These are phyloP conservation scores for Drosophila gaucha DNA, from an alignment of 2,888 invertebrate species.

Conservation along the genomic window DNA sequence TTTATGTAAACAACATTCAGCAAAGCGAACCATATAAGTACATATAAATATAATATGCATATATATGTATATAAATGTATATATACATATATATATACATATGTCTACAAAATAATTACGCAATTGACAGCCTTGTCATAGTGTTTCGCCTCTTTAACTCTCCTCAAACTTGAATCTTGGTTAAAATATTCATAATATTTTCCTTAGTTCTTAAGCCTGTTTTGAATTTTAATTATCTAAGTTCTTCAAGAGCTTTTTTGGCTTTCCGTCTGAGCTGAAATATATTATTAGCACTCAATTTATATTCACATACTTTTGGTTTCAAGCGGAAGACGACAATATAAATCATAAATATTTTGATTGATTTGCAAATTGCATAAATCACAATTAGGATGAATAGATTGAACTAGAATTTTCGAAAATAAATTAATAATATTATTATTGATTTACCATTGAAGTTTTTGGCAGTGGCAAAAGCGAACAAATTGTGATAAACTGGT, in stretches of 20 bases:
- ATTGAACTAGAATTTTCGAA: background rate
- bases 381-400: slow-evolving; percentile 17
- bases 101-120: slow-evolving; percentile 64
- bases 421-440: slow-evolving; percentile 2
- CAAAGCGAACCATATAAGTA: background rate
- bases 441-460: no score
- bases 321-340: slow-evolving; percentile 1
- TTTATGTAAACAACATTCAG: slow-evolving; percentile 39
- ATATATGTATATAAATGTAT: slow-evolving; percentile 9
- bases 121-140: slow-evolving; percentile 51
- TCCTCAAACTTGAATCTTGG: background rate
- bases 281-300: slow-evolving; percentile 5
- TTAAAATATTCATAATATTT: slow-evolving; percentile 12
- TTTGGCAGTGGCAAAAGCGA: no score
- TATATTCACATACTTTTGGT: slow-evolving; percentile 7
- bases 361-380: slow-evolving; percentile 15
- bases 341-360: slow-evolving; percentile 7
- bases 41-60: background rate
- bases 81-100: slow-evolving; percentile 4
- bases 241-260: background rate
- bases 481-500: background rate
- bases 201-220: slow-evolving; percentile 1
- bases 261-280: background rate
- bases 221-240: slow-evolving; percentile 19
- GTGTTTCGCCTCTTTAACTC: slow-evolving; percentile 2